Percentiles rank a stretch among this genome's conserved stretches.
phyloP scores from a whole-genome alignment of 2,888 invertebrate genomes.

The Aelia acuminata region DNA sequence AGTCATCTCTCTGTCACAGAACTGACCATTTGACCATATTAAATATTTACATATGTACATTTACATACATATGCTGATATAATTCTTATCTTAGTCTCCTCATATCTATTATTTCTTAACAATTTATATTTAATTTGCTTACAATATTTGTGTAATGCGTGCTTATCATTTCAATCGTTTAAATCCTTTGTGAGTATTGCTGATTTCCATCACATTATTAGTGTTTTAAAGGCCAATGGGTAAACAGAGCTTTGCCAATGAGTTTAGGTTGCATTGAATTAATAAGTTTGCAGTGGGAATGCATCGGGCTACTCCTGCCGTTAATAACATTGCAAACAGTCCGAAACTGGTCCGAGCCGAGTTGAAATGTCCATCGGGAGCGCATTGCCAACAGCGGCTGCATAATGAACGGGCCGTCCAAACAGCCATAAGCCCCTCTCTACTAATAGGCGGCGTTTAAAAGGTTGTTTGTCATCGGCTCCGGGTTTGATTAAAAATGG shows the following conservation, averaged over 20 bases:
- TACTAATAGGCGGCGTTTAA: conserved; percentile 18
- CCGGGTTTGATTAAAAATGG: conserved; percentile 44
- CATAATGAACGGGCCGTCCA: neutral
- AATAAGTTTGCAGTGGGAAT: conserved; percentile 3
- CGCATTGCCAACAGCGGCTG: neutral
- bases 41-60: no score
- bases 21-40: no score
- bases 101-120: no score
- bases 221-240: neutral
- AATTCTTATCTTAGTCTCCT: no score
- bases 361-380: conserved; percentile 1
- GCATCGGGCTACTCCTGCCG: neutral
- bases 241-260: neutral
- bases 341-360: neutral
- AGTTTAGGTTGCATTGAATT: conserved; percentile 1
- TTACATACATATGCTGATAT: no score
- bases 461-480: conserved; percentile 11
- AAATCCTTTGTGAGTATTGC: no score
- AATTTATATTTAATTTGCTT: no score
- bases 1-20: no score
- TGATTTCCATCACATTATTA: no score
- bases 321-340: conserved; percentile 14
- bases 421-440: neutral
- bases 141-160: no score
- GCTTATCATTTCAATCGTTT: no score